Conservation (phyloP, 2,113 vertebrate genomes). For the Takifugu flavidus region DNA sequence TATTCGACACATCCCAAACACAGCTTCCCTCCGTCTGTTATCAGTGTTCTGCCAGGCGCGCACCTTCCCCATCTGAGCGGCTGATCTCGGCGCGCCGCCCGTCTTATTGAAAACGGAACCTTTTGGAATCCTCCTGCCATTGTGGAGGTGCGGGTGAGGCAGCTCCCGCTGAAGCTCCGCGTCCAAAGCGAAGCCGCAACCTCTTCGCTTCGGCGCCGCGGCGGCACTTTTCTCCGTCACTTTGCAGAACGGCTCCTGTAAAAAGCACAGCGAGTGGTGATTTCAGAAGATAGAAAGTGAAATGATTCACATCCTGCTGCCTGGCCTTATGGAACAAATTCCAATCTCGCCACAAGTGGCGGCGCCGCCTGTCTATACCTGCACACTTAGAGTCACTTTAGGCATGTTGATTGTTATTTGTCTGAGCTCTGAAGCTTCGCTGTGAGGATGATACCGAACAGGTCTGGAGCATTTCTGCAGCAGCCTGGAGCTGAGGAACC, state of each 20-base stretch:
- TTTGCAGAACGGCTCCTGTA: conserved; percentile 24
- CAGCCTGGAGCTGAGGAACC: too few species aligned
- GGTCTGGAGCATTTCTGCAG: too few species aligned
- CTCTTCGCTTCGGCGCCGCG: conserved; percentile 4
- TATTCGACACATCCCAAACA: too few species aligned
- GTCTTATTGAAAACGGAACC: neutral
- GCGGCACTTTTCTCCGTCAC: conserved; percentile 25
- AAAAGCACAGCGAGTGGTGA: conserved; percentile 31
- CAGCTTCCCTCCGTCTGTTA: too few species aligned
- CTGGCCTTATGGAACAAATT: conserved; percentile 31
- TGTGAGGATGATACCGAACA: too few species aligned
- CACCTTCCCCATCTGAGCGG: neutral
- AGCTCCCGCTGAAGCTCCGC: conserved; percentile 1
- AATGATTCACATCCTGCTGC: conserved; percentile 46
- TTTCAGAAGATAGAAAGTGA: conserved; percentile 40
- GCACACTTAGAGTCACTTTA: conserved; percentile 23
- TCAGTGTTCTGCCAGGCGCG: too few species aligned
- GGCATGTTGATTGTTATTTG: conserved; percentile 39
- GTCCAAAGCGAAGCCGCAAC: conserved; percentile 31
- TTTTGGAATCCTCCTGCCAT: neutral
- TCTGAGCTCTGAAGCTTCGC: neutral
- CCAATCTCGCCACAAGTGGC: conserved; percentile 29
- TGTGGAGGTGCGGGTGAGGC: neutral
- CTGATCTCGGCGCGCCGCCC: neutral
- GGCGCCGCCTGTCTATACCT: neutral